Conservation (phyloP, 2,888 invertebrate species). For the Sesamia inferens region DNA sequence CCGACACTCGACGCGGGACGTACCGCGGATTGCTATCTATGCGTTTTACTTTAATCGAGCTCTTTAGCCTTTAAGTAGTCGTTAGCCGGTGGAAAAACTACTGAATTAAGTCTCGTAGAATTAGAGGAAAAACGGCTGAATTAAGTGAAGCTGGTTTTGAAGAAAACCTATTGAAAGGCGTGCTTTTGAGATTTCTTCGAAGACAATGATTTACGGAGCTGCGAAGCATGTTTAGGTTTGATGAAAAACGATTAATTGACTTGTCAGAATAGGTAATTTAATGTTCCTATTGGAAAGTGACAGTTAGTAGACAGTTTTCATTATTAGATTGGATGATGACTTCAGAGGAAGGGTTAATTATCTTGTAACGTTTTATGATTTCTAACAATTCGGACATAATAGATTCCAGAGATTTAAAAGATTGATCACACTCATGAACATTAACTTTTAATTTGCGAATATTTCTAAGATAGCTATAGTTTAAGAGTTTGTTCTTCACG, state of each 20-base stretch:
- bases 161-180: slow-evolving; percentile 26
- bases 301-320: not conserved
- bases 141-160: slow-evolving; percentile 29
- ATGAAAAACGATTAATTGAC: slow-evolving; percentile 14
- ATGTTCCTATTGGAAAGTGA: slow-evolving; percentile 12
- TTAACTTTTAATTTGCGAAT: not conserved
- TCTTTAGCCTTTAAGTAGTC: slow-evolving; percentile 61
- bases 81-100: slow-evolving; percentile 52
- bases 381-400: not conserved
- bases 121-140: slow-evolving; percentile 39
- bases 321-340: not conserved
- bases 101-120: slow-evolving; percentile 44
- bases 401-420: not conserved
- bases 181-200: slow-evolving; percentile 18
- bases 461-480: not conserved
- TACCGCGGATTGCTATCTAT: slow-evolving; percentile 69
- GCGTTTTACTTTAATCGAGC: slow-evolving; percentile 70
- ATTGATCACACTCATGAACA: not conserved
- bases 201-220: not conserved
- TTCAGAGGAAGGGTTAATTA: not conserved
- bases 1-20: slow-evolving; percentile 62
- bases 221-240: not conserved
- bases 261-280: slow-evolving; percentile 17
- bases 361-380: not conserved
- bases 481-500: not conserved